phyloP scores from a whole-genome alignment of 2,113 vertebrate genomes.

The Trachemys scripta region DNA sequence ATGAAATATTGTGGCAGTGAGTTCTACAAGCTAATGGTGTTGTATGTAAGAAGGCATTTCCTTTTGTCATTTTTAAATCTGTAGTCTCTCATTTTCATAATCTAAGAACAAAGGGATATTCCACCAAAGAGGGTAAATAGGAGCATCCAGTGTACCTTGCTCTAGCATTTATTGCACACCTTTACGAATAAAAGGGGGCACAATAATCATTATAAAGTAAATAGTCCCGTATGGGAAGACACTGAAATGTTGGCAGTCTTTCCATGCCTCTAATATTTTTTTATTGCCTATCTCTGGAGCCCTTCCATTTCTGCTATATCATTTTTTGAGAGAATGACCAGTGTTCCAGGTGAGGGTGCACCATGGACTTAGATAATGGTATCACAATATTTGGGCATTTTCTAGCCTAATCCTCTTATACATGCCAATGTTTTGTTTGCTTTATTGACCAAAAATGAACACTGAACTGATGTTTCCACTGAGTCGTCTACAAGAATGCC shows the following conservation, averaged over 20 bases:
- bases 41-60: conserved; percentile 1
- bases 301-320: conserved; percentile 34
- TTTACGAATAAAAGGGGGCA: background rate
- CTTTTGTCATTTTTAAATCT: background rate
- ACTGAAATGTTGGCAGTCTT: background rate
- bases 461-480: fast-evolving
- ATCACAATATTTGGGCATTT: background rate
- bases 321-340: conserved; percentile 15
- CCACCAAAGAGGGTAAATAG: conserved; percentile 63
- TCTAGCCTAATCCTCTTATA: background rate
- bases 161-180: conserved; percentile 57
- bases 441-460: background rate
- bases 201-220: conserved; percentile 57
- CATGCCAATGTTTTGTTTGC: background rate
- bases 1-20: conserved; percentile 39
- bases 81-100: conserved; percentile 31
- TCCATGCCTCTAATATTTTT: conserved; percentile 45
- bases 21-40: conserved; percentile 56
- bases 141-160: conserved; percentile 45
- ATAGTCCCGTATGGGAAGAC: background rate
- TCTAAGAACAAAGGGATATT: too few species aligned
- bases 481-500: background rate
- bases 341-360: background rate
- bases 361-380: background rate
- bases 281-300: conserved; percentile 37